phyloP scores from a whole-genome alignment of 2,113 vertebrate genomes.

The Syngnathus typhle region DNA sequence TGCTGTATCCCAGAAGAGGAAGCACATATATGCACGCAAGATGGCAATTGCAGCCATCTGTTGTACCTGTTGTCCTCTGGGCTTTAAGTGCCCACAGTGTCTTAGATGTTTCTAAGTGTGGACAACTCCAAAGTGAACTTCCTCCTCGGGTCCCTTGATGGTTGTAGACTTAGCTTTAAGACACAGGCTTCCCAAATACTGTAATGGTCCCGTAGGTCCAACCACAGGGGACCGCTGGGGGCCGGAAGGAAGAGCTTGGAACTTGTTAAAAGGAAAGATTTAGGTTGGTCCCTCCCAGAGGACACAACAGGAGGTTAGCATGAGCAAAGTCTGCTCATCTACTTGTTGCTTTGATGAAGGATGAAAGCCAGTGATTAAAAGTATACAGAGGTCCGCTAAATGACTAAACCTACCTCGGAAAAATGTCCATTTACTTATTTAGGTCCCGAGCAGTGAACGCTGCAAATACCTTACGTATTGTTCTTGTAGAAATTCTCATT shows the following conservation, averaged over 20 bases:
- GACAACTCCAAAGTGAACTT: constrained; percentile 19
- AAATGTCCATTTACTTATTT: constrained; percentile 11
- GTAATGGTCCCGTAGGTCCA: constrained; percentile 37
- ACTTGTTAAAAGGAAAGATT: constrained; percentile 84
- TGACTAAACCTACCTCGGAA: constrained; percentile 65
- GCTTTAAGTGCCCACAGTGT: constrained; percentile 1
- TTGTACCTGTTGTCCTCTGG: constrained; percentile 1
- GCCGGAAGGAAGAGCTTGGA: constrained; percentile 72
- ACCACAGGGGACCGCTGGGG: constrained; percentile 46
- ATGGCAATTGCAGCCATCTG: constrained; percentile 10
- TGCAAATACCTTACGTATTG: too few relatives aligned
- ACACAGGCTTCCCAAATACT: constrained; percentile 37
- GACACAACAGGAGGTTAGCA: constrained; percentile 57
- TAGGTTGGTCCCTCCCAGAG: constrained; percentile 65
- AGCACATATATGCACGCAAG: constrained; percentile 5
- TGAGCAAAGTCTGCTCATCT: constrained; percentile 75
- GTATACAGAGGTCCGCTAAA: constrained; percentile 67
- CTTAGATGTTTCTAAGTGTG: constrained; percentile 11
- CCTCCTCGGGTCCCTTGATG: constrained; percentile 27
- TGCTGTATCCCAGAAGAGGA: background rate
- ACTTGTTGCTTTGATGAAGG: constrained; percentile 88
- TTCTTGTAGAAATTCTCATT: too few relatives aligned
- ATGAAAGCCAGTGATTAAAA: constrained; percentile 77
- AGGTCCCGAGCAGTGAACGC: too few relatives aligned
- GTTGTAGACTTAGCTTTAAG: constrained; percentile 37